Evolutionary conservation across 2,888 invertebrate genomes (phyloP), one percentile per base, ranked within the genome.

Genomic region (Sphaerophoria rueppellii): DNA sequence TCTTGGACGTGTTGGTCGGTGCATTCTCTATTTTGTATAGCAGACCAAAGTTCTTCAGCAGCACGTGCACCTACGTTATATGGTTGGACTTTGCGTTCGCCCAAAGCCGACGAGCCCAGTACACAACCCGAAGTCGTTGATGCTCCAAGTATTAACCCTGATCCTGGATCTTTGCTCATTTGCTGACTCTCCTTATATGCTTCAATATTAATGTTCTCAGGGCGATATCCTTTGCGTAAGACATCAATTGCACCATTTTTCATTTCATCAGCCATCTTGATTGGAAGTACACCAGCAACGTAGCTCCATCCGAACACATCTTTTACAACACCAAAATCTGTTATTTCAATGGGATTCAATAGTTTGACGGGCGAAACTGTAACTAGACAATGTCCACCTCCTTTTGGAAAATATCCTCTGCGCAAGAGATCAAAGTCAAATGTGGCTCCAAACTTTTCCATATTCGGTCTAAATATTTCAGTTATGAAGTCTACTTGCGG

Each of bases 401-500:
- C 98, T 89, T 94, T 95, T 0, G 98, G 98, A 92, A 94, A 98
- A 91, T 96, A 91, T 4, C 95, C 95, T 80, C 95, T 92, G 86
- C 93, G 94, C 46, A 94, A 89, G 24, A 97, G 92, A 58, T 94
- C 93, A 88, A 96, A 93, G 65, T 95, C 93, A 91, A 97, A 97
- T 40, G 94, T 93, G 1, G 93, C 95, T 1, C 96, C 96, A 91
- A 98, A 97, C 89, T 93, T 94, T 87, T 94, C 94, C 4, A 97
- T 92, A 69, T 95, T 92, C 0, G 95, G 95, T 72, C 93, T 92
- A 88, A 98, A 95, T 12, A 98, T 95, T 91, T 96, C 93, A 0
- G 94, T 94, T 87, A 95, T 94, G 91, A 95, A 97, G 90, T 98
- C 98, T 43, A 98, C 88, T 61, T 96, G 98, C 0, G 98, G 98